A percentile compares a stretch with the other conserved stretches of the same genome.
Conservation (phyloP, 2,113 vertebrate species). For the Coracopsis vasa region DNA sequence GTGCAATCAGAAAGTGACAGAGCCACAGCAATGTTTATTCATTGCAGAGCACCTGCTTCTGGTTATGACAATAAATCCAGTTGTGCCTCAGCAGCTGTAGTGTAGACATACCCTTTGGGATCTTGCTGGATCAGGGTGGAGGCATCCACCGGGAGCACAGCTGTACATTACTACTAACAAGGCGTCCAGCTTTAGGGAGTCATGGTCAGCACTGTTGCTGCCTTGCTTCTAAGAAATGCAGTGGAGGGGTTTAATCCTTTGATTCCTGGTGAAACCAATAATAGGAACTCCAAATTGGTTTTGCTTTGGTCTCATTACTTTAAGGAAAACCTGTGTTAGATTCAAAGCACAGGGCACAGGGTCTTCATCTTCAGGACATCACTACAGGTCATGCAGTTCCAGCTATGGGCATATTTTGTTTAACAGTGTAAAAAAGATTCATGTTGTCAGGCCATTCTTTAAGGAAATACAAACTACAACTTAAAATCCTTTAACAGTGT, state of each 20-base stretch:
- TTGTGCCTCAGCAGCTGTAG: background rate
- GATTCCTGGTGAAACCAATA: background rate
- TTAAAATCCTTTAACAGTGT: background rate
- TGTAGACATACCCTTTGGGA: constrained; percentile 27
- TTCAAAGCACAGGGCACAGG: background rate
- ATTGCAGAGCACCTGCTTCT: constrained; percentile 24
- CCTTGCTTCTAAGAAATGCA: background rate
- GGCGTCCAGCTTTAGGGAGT: background rate
- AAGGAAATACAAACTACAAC: background rate
- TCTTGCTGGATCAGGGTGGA: background rate
- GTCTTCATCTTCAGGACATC: background rate
- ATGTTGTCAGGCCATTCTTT: background rate
- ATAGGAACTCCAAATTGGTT: background rate
- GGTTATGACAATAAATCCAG: constrained; percentile 41
- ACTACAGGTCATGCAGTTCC: background rate
- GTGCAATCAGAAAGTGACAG: constrained; percentile 34
- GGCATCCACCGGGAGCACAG: background rate
- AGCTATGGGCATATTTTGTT: background rate
- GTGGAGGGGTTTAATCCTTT: background rate
- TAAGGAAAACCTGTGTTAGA: background rate
- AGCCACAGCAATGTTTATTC: constrained; percentile 23
- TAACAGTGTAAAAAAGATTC: background rate
- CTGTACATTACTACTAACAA: constrained; percentile 7
- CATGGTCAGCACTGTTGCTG: background rate
- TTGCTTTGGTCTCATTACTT: background rate